Conservation (phyloP, 2,113 vertebrate genomes). For the Callaeas wilsoni region DNA sequence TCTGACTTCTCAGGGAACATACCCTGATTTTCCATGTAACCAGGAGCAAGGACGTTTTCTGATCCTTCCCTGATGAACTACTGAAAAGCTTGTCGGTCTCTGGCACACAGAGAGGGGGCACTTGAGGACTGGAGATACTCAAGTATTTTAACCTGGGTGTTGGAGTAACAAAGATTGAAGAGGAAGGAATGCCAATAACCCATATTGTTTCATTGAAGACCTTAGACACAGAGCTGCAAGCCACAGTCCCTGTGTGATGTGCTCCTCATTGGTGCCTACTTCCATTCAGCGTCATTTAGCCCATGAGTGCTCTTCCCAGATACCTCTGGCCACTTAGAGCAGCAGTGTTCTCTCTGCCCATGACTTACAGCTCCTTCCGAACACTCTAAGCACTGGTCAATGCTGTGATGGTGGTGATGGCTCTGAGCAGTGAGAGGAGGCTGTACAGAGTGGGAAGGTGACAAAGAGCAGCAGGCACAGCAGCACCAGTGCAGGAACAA, state of each 20-base stretch:
- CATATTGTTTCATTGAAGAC: not conserved
- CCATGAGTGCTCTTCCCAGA: not conserved
- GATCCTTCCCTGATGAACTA: not conserved
- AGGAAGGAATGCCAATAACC: not conserved
- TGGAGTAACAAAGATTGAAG: not conserved
- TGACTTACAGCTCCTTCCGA: not conserved
- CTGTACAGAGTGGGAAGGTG: not conserved
- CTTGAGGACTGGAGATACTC: not conserved
- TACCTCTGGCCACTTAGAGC: not conserved
- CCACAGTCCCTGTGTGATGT: not conserved
- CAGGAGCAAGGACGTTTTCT: not conserved
- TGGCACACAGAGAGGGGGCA: not conserved
- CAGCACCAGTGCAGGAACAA: not conserved
- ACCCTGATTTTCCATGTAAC: not conserved
- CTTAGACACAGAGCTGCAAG: not conserved
- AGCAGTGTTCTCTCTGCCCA: not conserved
- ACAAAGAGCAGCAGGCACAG: not conserved
- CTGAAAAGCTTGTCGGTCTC: not conserved
- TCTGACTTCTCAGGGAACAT: not conserved
- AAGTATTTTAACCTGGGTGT: not conserved
- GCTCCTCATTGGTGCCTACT: not conserved
- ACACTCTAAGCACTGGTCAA: not conserved
- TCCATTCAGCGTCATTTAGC: not conserved
- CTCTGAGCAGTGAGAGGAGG: not conserved
- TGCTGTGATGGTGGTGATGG: not conserved